Evolutionary conservation across 1,140 invertebrate genomes (phyloP), one percentile per base, ranked within the genome.

Genomic region (Doryteuthis pealeii): DNA sequence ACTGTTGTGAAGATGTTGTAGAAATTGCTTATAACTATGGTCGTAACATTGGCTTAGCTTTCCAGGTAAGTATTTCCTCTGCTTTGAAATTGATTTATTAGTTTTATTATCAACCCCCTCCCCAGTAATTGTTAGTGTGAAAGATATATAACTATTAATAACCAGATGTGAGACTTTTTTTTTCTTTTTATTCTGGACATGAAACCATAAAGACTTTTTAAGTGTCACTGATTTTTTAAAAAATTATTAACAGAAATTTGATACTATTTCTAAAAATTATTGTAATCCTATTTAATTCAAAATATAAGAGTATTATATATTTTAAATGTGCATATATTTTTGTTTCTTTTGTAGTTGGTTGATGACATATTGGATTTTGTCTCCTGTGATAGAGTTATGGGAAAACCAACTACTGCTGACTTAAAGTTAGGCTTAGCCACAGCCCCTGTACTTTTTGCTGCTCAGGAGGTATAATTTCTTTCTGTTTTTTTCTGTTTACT

Each of bases 311-410:
- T n/a, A n/a, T n/a, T n/a, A n/a, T n/a, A n/a, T n/a, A n/a, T n/a
- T n/a, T n/a, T n/a, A n/a, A n/a, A n/a, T n/a, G n/a, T n/a, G n/a
- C n/a, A n/a, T n/a, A n/a, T n/a, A n/a, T 40, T 40, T 40, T 40
- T 40, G 10, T 40, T 40, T 40, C 35, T 71, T 58, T 78, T 81
- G 14, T 79, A 89, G 88, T 90, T 99, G 80, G 94, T 99, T 40
- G 98, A 99, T 87, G 98, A 99, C 89, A 89, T 99, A 76, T 89
- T 99, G 76, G 98, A 99, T 89, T 99, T 99, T 89, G 94, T 97
- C 40, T 96, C 97, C 0, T 95, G 94, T n/a, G 92, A 96, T 54
- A 91, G 92, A 74, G 92, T 93, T 70, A 93, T 99, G 92, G 97
- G 97, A 31, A 99, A 99, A 90, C 97, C 97, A 62, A 84, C 96